A percentile compares a stretch with the other conserved stretches of the same genome.
phyloP scores from a whole-genome alignment of 2,113 vertebrate genomes.

The Lepus americanus region DNA sequence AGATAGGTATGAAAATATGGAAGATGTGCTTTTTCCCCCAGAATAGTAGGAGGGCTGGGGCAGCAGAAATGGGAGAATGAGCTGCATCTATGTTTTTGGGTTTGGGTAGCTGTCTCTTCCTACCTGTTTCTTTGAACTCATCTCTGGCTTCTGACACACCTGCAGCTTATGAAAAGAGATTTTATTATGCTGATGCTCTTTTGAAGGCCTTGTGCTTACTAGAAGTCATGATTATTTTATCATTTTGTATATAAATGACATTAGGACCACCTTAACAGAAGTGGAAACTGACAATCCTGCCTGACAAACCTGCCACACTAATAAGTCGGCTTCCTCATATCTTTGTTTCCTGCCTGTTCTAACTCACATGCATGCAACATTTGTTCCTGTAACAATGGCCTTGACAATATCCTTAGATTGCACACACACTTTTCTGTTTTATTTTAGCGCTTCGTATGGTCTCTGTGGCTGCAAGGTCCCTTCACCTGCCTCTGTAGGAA shows the following conservation, averaged over 20 bases:
- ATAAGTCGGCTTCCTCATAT: neutral
- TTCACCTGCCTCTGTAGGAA: neutral
- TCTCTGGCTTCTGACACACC: neutral
- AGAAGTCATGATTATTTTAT: neutral
- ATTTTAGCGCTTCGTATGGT: neutral
- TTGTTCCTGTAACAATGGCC: neutral
- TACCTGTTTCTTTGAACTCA: neutral
- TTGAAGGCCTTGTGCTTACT: neutral
- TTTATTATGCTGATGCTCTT: neutral
- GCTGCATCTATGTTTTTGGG: neutral
- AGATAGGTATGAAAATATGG: neutral
- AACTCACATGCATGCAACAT: neutral
- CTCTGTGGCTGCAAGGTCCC: neutral
- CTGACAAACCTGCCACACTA: neutral
- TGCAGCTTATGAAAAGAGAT: neutral
- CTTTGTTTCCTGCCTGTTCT: neutral
- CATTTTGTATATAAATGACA: neutral
- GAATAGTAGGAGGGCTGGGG: neutral
- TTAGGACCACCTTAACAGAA: constrained; percentile 3
- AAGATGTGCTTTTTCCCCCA: neutral
- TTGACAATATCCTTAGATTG: neutral
- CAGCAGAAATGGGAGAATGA: neutral
- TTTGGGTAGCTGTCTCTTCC: neutral
- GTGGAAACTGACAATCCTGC: neutral
- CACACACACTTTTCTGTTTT: neutral